These are phyloP conservation scores for Ptychodera flava DNA, from an alignment of 35 echinoderm and acorn worm species.

Conservation along the genomic window DNA sequence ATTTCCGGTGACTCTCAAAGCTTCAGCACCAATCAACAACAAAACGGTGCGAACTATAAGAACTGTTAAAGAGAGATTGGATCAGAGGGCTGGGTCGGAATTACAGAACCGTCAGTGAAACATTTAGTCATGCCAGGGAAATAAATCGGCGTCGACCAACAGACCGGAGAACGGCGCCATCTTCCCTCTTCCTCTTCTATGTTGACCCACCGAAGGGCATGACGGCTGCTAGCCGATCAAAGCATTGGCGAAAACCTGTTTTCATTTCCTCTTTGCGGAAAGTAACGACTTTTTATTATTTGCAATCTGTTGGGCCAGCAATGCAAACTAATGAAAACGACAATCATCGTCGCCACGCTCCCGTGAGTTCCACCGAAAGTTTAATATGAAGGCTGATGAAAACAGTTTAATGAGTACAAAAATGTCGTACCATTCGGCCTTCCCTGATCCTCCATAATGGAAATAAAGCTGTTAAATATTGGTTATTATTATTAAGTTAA, in stretches of 20 bases:
- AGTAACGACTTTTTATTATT: neutral
- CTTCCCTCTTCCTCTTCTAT: neutral
- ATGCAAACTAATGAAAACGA: neutral
- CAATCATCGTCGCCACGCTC: neutral
- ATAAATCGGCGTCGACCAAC: too few species aligned
- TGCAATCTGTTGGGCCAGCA: neutral
- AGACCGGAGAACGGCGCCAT: too few species aligned
- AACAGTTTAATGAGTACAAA: neutral
- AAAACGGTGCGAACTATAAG: too few species aligned
- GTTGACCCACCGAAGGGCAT: neutral
- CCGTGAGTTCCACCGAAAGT: neutral
- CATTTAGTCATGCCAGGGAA: too few species aligned
- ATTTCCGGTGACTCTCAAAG: too few species aligned
- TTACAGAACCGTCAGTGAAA: too few species aligned
- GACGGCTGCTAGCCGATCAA: neutral
- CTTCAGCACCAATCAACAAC: too few species aligned
- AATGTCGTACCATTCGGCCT: neutral
- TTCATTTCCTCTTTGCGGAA: neutral
- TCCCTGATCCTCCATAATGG: neutral
- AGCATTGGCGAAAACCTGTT: neutral
- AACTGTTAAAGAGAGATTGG: too few species aligned
- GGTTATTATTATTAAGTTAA: constrained; percentile 2
- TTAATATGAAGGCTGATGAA: neutral
- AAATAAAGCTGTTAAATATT: neutral
- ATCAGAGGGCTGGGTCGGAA: too few species aligned